phyloP scores from a whole-genome alignment of 1,140 invertebrate species.

The Polypedilum pembai region DNA sequence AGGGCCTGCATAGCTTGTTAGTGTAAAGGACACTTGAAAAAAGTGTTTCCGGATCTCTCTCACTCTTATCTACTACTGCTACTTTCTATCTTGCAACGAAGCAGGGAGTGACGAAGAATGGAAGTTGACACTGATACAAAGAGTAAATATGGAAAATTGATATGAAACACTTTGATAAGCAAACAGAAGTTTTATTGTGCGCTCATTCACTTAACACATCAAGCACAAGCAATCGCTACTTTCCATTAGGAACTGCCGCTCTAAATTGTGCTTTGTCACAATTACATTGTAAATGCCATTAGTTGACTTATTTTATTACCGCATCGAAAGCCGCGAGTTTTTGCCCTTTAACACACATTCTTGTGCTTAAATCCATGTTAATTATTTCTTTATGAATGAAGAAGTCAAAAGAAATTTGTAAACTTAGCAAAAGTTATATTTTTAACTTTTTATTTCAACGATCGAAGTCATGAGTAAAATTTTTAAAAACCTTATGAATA shows the following conservation, averaged over 20 bases:
- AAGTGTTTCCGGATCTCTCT: too few species aligned
- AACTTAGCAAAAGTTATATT: too few species aligned
- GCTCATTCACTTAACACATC: slow-evolving; percentile 11
- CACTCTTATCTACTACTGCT: too few species aligned
- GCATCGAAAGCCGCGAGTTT: neutral
- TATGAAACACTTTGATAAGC: slow-evolving; percentile 9
- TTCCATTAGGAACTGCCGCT: neutral
- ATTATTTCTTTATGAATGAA: neutral
- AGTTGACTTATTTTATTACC: neutral
- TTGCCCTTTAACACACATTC: neutral
- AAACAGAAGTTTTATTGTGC: neutral
- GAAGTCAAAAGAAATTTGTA: too few species aligned
- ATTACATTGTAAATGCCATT: neutral
- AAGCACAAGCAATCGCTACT: neutral
- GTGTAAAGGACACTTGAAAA: neutral
- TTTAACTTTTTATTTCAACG: too few species aligned
- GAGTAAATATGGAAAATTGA: neutral
- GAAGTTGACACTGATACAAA: slow-evolving; percentile 25
- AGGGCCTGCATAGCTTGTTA: neutral
- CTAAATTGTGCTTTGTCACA: neutral
- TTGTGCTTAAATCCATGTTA: neutral
- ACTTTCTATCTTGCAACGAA: neutral
- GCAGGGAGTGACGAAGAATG: slow-evolving; percentile 8
- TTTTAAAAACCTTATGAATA: too few species aligned
- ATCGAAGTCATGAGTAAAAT: too few species aligned